Evolutionary conservation across 2,113 vertebrate species (phyloP).

Genomic region (Macquaria ambigua): DNA sequence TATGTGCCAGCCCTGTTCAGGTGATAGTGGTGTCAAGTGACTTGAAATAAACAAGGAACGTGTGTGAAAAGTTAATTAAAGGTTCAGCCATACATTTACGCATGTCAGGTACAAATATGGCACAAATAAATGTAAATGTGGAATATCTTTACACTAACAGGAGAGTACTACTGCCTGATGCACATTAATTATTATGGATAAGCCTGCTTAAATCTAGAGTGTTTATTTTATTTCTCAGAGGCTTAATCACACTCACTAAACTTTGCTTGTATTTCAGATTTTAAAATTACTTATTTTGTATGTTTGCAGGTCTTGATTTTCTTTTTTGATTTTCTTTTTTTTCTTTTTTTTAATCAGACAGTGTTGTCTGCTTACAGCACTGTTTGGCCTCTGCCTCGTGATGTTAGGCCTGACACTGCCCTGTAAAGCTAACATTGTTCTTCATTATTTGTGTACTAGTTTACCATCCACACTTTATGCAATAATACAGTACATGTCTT

Average conservation of each 20-base stretch:
- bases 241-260: background rate
- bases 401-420: slow-evolving; percentile 12
- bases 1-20: background rate
- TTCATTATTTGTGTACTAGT: background rate
- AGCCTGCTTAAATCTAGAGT: background rate
- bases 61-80: slow-evolving; percentile 6
- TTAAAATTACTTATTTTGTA: background rate
- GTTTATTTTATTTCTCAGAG: background rate
- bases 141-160: background rate
- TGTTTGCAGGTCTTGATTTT: background rate
- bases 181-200: background rate
- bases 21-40: background rate
- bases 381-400: background rate
- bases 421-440: background rate
- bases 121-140: background rate
- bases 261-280: background rate
- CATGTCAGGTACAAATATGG: background rate
- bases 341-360: too few species aligned
- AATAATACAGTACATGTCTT: slow-evolving; percentile 15
- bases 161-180: background rate
- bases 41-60: slow-evolving; percentile 8
- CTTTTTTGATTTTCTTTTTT: background rate
- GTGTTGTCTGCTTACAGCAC: background rate
- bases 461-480: background rate
- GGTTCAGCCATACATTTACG: background rate